Base-by-base conservation (phyloP, 2,113 vertebrate genomes). In the Rhadina sibilatrix region DNA sequence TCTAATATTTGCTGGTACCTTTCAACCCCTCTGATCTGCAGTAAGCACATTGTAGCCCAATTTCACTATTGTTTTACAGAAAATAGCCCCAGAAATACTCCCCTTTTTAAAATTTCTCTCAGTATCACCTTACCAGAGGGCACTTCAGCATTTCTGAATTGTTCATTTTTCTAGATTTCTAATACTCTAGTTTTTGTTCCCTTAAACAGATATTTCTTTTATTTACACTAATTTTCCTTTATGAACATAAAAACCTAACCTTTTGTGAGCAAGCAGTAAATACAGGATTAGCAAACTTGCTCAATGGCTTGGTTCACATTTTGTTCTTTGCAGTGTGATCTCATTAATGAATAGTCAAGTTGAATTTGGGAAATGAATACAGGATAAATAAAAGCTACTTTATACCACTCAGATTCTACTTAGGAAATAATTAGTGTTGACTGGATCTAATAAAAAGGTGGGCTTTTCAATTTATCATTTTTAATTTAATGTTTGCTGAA, bases 271-370 rank as follows among this genome's bases (percentile, higher is more conserved):
- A 54, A 42, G 57, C 5, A 53, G 57, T 60, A 84, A 94, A 72
- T 27, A 64, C 5, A 64, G 84, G 82, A 76, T 96, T 95, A 90
- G 68, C 38, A 49, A 47, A 76, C 42, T 42, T 53, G 42, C 37
- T 79, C 49, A 53, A 12, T 83, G 49, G 44, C 49, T 65, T 83
- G 46, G 30, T 74, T 87, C 74, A 47, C 42, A 38, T 76, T 61
- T 87, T 65, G 65, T 87, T 84, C 89, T 78, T 84, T 89, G 74
- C 66, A 38, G 46, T n/a, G 59, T 77, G 75, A 74, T 87, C 91
- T 91, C 90, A 65, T 90, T 94, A 94, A 91, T 27, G 80, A 94
- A 77, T 54, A 70, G 87, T 94, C 82, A 87, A 74, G 59, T 4
- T 50, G 53, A 70, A 85, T 90, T 87, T 94, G n/a, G 59, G 78